phyloP scores from a whole-genome alignment of 2,888 invertebrate species.

The Carterocephalus palaemon region DNA sequence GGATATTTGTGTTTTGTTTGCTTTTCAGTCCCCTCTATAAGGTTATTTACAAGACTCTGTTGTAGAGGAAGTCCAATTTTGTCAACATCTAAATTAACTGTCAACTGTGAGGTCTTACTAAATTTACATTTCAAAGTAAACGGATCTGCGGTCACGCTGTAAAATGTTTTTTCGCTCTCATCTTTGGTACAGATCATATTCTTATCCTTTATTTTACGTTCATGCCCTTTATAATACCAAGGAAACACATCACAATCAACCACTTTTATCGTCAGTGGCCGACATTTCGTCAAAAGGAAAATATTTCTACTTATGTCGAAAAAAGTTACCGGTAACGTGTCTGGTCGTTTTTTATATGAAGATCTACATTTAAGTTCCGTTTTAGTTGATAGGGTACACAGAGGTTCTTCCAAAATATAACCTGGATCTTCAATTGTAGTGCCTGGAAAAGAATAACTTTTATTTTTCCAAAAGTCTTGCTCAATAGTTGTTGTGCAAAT shows the following conservation, averaged over 20 bases:
- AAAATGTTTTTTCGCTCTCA: not conserved
- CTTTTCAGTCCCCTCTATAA: not conserved
- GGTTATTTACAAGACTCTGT: too few relatives aligned
- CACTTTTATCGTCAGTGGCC: conserved; percentile 29
- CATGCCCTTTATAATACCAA: conserved; percentile 21
- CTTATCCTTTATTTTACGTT: not conserved
- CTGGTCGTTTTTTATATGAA: conserved; percentile 21
- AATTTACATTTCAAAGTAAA: not conserved
- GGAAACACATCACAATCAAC: conserved; percentile 31
- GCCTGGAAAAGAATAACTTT: conserved; percentile 6
- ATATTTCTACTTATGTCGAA: conserved; percentile 30
- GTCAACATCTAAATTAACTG: not conserved
- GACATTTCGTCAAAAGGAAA: conserved; percentile 28
- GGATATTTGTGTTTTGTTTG: too few relatives aligned
- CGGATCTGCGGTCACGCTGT: too few relatives aligned
- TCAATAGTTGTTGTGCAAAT: too few relatives aligned
- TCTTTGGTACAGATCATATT: not conserved
- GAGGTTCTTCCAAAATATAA: conserved; percentile 13
- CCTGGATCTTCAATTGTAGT: conserved; percentile 17
- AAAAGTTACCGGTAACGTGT: conserved; percentile 29
- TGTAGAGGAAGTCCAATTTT: not conserved
- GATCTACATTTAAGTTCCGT: conserved; percentile 5
- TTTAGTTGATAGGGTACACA: not conserved
- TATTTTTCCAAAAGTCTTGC: not conserved
- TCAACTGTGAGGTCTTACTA: not conserved